These are phyloP conservation scores for Hippocampus abdominalis DNA, from an alignment of 2,113 vertebrate species.

Conservation along the genomic window DNA sequence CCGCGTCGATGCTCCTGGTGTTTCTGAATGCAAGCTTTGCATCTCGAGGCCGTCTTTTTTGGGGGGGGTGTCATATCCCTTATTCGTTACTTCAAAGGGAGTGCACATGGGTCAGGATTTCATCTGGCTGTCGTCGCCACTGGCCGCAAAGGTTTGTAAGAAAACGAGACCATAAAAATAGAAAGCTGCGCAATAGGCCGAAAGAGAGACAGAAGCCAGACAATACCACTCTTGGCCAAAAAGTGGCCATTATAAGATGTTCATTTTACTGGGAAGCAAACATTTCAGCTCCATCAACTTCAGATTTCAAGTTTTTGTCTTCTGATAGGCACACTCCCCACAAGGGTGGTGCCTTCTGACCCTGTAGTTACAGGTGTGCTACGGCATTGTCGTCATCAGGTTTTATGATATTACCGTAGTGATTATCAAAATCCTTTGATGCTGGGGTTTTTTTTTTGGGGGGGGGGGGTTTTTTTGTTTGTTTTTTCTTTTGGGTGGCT, in stretches of 20 bases:
- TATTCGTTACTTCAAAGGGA: slow-evolving; percentile 68
- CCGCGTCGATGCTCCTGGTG: slow-evolving; percentile 26
- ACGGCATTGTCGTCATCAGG: slow-evolving; percentile 53
- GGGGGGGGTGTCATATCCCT: slow-evolving; percentile 45
- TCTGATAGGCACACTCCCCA: no score
- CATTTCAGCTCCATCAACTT: slow-evolving; percentile 14
- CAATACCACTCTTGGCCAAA: slow-evolving; percentile 48
- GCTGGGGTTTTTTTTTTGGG: no score
- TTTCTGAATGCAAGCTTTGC: slow-evolving; percentile 53
- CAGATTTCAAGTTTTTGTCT: slow-evolving; percentile 17
- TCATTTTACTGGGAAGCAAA: slow-evolving; percentile 19
- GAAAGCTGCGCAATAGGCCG: slow-evolving; percentile 38
- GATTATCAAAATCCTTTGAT: slow-evolving; percentile 56
- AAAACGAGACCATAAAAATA: slow-evolving; percentile 67
- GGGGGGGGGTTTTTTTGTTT: no score
- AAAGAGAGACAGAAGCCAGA: slow-evolving; percentile 46
- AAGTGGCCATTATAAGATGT: slow-evolving; percentile 62
- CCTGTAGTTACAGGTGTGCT: slow-evolving; percentile 55
- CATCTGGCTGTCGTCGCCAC: slow-evolving; percentile 49
- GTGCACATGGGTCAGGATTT: slow-evolving; percentile 45
- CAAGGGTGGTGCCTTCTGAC: slow-evolving; percentile 48
- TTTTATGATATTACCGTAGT: slow-evolving; percentile 54
- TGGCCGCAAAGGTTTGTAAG: slow-evolving; percentile 33
- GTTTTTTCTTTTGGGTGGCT: slow-evolving; percentile 35
- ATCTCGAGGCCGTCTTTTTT: slow-evolving; percentile 51